phyloP scores from a whole-genome alignment of 2,888 invertebrate genomes.

The Perdita meconis region DNA sequence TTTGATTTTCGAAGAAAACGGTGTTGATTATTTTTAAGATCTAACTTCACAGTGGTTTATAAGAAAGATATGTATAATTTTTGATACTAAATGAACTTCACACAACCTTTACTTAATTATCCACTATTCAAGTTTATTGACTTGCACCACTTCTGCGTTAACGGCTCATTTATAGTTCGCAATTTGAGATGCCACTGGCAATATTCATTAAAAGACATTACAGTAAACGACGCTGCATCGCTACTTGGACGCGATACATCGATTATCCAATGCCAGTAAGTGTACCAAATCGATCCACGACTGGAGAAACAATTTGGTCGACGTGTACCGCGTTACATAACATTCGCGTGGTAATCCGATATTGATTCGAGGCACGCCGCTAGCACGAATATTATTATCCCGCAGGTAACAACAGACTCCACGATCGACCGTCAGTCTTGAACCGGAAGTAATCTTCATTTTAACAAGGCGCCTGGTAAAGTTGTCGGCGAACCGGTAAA shows the following conservation, averaged over 20 bases:
- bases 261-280: conserved; percentile 7
- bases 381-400: conserved; percentile 63
- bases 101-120: too few species aligned
- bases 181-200: not conserved
- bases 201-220: not conserved
- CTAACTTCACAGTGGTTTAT: too few species aligned
- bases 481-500: conserved; percentile 7
- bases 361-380: conserved; percentile 65
- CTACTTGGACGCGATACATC: conserved; percentile 12
- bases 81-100: too few species aligned
- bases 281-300: conserved; percentile 40
- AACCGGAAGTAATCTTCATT: conserved; percentile 65
- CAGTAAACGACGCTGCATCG: not conserved
- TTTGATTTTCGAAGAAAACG: too few species aligned
- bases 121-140: too few species aligned
- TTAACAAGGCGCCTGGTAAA: conserved; percentile 24
- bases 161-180: too few species aligned
- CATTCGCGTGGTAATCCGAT: conserved; percentile 65
- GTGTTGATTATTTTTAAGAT: too few species aligned
- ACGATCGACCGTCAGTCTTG: conserved; percentile 45
- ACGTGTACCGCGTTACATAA: conserved; percentile 58
- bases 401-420: conserved; percentile 51
- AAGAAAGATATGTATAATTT: too few species aligned
- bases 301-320: conserved; percentile 66
- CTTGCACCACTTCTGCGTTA: too few species aligned